phyloP scores from a whole-genome alignment of 2,888 invertebrate species.

The Lapara coniferarum region DNA sequence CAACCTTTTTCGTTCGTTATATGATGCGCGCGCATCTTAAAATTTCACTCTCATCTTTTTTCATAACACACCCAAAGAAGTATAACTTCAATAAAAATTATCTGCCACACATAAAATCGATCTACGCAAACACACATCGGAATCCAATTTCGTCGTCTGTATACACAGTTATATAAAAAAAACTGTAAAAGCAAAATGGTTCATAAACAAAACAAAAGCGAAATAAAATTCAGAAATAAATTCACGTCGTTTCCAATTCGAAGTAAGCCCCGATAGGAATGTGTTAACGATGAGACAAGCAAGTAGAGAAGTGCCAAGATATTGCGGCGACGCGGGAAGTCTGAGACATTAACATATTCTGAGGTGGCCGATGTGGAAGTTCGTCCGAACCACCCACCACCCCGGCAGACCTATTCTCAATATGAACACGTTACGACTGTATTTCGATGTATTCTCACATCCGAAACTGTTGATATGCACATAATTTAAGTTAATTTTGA shows the following conservation, averaged over 20 bases:
- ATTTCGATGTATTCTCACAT: background rate
- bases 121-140: too few relatives aligned
- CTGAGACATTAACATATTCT: conserved; percentile 74
- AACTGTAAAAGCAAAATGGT: conserved; percentile 25
- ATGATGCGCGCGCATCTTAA: too few relatives aligned
- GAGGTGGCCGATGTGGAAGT: conserved; percentile 57
- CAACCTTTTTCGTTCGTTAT: too few relatives aligned
- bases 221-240: too few relatives aligned
- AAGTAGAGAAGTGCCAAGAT: conserved; percentile 60
- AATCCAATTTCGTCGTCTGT: background rate
- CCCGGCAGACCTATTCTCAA: conserved; percentile 28
- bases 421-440: conserved; percentile 21
- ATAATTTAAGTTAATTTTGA: background rate
- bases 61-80: too few relatives aligned
- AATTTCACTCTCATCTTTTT: too few relatives aligned
- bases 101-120: too few relatives aligned
- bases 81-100: too few relatives aligned
- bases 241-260: conserved; percentile 37
- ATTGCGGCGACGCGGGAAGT: conserved; percentile 59
- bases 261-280: conserved; percentile 57
- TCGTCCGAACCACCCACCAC: conserved; percentile 35
- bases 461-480: background rate
- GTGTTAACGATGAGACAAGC: conserved; percentile 51
- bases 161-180: background rate
- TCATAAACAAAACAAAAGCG: conserved; percentile 35